These are phyloP conservation scores for Rhagoletis zephyria DNA, from an alignment of 1,140 invertebrate genomes.

Conservation along the genomic window DNA sequence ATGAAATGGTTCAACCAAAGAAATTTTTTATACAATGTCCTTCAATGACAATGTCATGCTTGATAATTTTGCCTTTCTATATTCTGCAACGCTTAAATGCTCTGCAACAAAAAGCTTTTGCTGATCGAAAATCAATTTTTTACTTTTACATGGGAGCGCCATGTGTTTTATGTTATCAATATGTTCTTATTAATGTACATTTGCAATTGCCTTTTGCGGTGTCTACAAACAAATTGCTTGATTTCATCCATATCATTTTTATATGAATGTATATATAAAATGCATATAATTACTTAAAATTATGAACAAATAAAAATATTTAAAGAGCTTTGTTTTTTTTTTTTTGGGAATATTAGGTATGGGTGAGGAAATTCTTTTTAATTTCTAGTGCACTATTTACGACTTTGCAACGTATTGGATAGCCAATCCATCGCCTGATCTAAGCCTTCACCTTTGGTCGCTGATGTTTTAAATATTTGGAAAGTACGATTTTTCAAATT, in stretches of 20 bases:
- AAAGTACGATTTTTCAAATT: conserved; percentile 96
- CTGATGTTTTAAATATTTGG: conserved; percentile 99
- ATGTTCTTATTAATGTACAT: conserved; percentile 32
- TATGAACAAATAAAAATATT: conserved; percentile 43
- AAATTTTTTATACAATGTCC: too few relatives aligned
- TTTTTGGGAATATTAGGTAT: background rate
- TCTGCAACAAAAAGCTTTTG: too few relatives aligned
- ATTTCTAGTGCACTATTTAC: conserved; percentile 79
- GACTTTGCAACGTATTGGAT: conserved; percentile 88
- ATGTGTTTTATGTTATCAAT: background rate
- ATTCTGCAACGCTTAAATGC: too few relatives aligned
- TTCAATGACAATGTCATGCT: too few relatives aligned
- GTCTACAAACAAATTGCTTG: conserved; percentile 30
- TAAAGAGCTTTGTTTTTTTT: conserved; percentile 42
- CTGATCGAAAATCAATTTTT: background rate
- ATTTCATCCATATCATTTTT: conserved; percentile 5
- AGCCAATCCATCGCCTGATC: conserved; percentile 99
- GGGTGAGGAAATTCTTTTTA: conserved; percentile 21
- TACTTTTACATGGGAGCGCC: background rate
- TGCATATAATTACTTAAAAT: conserved; percentile 53
- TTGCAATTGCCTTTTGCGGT: conserved; percentile 34
- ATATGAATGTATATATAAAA: conserved; percentile 24
- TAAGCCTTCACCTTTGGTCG: conserved; percentile 97
- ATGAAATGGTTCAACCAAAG: too few relatives aligned
- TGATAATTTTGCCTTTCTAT: too few relatives aligned